These are phyloP conservation scores for Drosophila insularis DNA, from an alignment of 1,140 invertebrate genomes.

Conservation along the genomic window DNA sequence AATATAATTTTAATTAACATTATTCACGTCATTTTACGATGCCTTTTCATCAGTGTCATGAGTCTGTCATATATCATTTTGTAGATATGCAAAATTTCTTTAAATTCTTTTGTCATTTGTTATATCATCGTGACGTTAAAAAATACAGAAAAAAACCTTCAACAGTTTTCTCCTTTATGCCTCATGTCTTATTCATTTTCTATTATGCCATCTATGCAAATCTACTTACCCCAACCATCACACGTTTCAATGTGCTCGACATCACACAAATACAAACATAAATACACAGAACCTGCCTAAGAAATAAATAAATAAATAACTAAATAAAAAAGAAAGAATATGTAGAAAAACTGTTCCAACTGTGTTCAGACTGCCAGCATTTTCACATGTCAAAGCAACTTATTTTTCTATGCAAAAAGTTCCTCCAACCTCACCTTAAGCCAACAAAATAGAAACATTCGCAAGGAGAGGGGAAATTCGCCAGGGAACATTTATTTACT, in stretches of 20 bases:
- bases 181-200: constrained; percentile 21
- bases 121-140: not conserved
- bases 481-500: constrained; percentile 64
- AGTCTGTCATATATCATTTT: not conserved
- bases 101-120: constrained; percentile 1
- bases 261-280: not conserved
- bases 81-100: not conserved
- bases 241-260: not conserved
- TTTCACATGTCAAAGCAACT: constrained; percentile 43
- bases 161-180: not conserved
- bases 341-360: constrained; percentile 4
- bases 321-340: not conserved
- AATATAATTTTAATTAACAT: no score
- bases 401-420: constrained; percentile 58
- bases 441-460: constrained; percentile 1
- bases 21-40: no score
- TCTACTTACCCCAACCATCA: not conserved
- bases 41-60: no score
- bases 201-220: constrained; percentile 20
- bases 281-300: constrained; percentile 8
- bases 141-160: not conserved
- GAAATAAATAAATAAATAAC: constrained; percentile 15
- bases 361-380: constrained; percentile 17
- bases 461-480: not conserved
- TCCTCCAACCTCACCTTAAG: not conserved